Evolutionary conservation across 2,797 vertebrate genomes (phyloP).

Genomic region (Thamnophis elegans): DNA sequence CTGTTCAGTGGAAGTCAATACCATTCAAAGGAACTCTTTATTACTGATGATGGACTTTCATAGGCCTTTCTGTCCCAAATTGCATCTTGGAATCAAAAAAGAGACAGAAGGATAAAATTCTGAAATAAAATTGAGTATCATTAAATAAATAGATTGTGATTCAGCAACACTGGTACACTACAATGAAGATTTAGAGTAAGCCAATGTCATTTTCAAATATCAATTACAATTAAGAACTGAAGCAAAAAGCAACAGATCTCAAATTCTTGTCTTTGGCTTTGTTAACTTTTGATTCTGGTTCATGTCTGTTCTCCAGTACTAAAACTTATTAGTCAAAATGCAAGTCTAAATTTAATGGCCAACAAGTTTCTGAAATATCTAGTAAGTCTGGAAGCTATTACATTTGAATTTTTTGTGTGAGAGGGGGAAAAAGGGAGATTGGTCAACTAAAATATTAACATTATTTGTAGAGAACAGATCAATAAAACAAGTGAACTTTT

Average conservation of each 20-base stretch:
- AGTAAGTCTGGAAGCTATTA: constrained; percentile 31
- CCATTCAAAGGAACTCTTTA: background rate
- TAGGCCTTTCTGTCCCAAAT: background rate
- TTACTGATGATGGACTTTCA: background rate
- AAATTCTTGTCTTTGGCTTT: constrained; percentile 17
- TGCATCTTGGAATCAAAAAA: background rate
- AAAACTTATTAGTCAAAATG: constrained; percentile 44
- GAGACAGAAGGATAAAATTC: background rate
- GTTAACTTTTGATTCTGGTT: constrained; percentile 31
- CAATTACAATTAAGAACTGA: background rate
- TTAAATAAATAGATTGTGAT: background rate
- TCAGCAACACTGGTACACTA: background rate
- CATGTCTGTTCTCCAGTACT: constrained; percentile 40
- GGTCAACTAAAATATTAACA: constrained; percentile 9
- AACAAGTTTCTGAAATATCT: constrained; percentile 43
- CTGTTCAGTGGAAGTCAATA: background rate
- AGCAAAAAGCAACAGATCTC: background rate
- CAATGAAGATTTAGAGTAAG: background rate
- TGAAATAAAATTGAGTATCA: background rate
- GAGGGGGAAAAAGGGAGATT: constrained; percentile 39
- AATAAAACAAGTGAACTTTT: constrained; percentile 41
- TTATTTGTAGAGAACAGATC: constrained; percentile 11
- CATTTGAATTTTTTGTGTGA: constrained; percentile 28
- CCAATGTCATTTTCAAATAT: background rate
- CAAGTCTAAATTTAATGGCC: constrained; percentile 40